phyloP scores from a whole-genome alignment of 2,888 invertebrate genomes.

The Drosophila fungiperda region DNA sequence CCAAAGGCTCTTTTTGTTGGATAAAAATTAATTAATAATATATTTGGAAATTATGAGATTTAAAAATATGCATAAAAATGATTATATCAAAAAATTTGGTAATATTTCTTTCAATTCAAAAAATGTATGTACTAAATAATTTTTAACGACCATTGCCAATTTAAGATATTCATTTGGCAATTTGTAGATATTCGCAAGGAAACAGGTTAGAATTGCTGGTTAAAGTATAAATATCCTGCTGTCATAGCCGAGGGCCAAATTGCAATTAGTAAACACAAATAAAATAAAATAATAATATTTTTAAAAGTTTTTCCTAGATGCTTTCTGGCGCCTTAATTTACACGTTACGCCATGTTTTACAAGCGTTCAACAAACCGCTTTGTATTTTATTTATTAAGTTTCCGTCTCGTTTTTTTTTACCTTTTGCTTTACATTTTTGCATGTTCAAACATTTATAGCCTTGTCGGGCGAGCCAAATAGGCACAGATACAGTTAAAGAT shows the following conservation, averaged over 20 bases:
- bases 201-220: neutral
- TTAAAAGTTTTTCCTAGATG: conserved; percentile 5
- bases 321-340: neutral
- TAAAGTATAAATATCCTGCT: neutral
- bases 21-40: neutral
- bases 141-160: neutral
- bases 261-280: neutral
- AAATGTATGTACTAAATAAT: neutral
- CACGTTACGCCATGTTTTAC: conserved; percentile 28
- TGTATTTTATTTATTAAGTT: conserved; percentile 19
- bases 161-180: neutral
- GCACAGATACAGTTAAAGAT: conserved; percentile 22
- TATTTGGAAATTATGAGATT: neutral
- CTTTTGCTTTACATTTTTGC: conserved; percentile 20
- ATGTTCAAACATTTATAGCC: conserved; percentile 61
- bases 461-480: conserved; percentile 57
- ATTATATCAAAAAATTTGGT: neutral
- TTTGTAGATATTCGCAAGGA: neutral
- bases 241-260: neutral
- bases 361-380: conserved; percentile 31
- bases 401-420: neutral
- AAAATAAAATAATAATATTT: neutral
- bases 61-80: neutral
- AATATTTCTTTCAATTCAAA: neutral
- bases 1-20: neutral